Evolutionary conservation across 2,113 vertebrate species (phyloP), one percentile per base, ranked within the genome.

Genomic region (Salvelinus sp.): DNA sequence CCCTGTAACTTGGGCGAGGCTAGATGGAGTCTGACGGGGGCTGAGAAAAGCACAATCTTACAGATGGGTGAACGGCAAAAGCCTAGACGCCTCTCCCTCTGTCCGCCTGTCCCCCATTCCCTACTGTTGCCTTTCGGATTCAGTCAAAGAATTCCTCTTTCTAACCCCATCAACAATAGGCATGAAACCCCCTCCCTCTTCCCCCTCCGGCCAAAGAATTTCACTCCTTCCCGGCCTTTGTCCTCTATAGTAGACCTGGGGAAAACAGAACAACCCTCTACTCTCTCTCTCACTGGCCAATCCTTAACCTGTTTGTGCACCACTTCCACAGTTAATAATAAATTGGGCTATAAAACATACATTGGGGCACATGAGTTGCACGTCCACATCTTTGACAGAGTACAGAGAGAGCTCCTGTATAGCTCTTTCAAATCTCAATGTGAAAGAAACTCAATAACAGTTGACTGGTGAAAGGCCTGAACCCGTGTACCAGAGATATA

Each of bases 61-160:
- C 95, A 95, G 95, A 94, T 94, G 95, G 94, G 91, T 94, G 95
- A 95, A 93, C 94, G 93, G 95, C 93, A 94, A 96, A 96, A 94
- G 92, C 91, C n/a, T 76, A 88, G 88, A 90, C 88, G 92, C 93
- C 93, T 92, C 89, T 86, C 81, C 22, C 90, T 91, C 71, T 84
- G 90, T 94, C 92, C 76, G 76, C 83, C 84, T 91, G 91, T 92
- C 91, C 91, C 93, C 94, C 92, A 93, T 90, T 92, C 93, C 93
- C 95, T 93, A 95, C 95, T 96, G 95, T 96, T 95, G 94, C 94
- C 89, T 87, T 95, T 95, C 87, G 87, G 82, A 94, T 91, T 89
- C 90, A 92, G 92, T 90, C 90, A 94, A 95, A 94, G 95, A 95
- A 94, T 94, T 95, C 91, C 65, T 93, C 92, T 90, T 92, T 87